A percentile compares a stretch with the other conserved stretches of the same genome.
These are phyloP conservation scores for Pseudococcus longispinus DNA, from an alignment of 2,888 invertebrate genomes.

Conservation along the genomic window DNA sequence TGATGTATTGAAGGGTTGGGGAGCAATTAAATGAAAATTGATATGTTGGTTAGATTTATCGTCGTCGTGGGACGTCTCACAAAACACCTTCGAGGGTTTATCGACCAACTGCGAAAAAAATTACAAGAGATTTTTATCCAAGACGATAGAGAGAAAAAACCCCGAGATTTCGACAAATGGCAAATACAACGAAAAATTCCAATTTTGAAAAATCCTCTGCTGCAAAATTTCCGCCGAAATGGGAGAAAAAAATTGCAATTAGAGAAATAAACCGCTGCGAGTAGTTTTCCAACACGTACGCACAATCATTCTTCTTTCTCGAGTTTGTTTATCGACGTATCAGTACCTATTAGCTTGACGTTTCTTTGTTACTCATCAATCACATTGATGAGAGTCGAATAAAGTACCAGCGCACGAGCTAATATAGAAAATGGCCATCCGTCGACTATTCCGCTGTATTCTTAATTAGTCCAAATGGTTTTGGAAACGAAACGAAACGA, in stretches of 20 bases:
- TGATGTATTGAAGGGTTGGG: not conserved
- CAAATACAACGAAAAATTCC: not conserved
- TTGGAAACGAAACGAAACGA: not conserved
- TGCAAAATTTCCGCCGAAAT: not conserved
- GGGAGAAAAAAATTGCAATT: not conserved
- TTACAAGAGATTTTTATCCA: not conserved
- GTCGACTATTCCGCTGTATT: not conserved
- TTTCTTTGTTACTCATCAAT: constrained; percentile 4
- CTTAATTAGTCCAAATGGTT: not conserved
- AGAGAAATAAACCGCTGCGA: not conserved
- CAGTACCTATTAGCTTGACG: not conserved
- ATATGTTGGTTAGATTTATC: constrained; percentile 4
- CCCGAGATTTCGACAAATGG: not conserved
- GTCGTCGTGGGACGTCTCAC: not conserved
- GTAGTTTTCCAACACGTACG: not conserved
- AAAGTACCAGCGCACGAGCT: not conserved
- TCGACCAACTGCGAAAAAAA: not conserved
- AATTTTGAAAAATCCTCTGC: not conserved
- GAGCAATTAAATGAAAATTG: constrained; percentile 27
- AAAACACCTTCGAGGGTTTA: not conserved
- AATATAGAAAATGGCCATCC: not conserved
- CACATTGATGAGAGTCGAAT: not conserved
- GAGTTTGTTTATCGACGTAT: not conserved
- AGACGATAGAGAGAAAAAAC: not conserved
- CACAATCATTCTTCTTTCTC: not conserved